Evolutionary conservation across 2,888 invertebrate species (phyloP).

Genomic region (Rhaphigaster nebulosa): DNA sequence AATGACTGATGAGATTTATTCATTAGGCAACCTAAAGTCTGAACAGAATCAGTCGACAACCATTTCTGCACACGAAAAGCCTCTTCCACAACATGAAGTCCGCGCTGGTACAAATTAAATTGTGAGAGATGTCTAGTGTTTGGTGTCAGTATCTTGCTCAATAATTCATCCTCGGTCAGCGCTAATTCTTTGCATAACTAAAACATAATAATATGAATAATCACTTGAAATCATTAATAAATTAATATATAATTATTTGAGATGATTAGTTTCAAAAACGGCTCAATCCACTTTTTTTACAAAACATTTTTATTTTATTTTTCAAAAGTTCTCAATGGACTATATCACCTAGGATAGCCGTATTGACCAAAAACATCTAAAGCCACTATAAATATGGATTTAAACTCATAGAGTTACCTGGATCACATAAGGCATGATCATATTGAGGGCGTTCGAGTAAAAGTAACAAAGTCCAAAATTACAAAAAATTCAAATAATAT

Average conservation of each 20-base stretch:
- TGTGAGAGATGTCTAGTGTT: constrained; percentile 76
- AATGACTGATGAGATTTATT: constrained; percentile 90
- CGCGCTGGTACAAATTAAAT: constrained; percentile 87
- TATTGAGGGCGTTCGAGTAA: too few relatives aligned
- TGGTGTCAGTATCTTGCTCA: constrained; percentile 76
- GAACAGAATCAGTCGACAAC: constrained; percentile 68
- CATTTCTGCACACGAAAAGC: constrained; percentile 60
- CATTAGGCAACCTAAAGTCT: constrained; percentile 85
- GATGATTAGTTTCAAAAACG: too few relatives aligned
- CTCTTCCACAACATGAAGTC: constrained; percentile 79
- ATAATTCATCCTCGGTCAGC: constrained; percentile 75
- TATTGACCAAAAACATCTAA: too few relatives aligned
- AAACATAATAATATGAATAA: constrained; percentile 54
- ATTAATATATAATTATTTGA: background rate
- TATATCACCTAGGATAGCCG: too few relatives aligned
- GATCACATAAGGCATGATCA: too few relatives aligned
- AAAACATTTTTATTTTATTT: too few relatives aligned
- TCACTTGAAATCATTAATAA: background rate
- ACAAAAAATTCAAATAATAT: too few relatives aligned
- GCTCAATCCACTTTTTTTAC: too few relatives aligned
- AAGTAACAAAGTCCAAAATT: too few relatives aligned
- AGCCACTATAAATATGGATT: too few relatives aligned
- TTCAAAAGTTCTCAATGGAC: too few relatives aligned
- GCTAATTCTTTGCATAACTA: constrained; percentile 72
- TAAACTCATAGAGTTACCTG: too few relatives aligned